A percentile compares a stretch with the other conserved stretches of the same genome.
Evolutionary conservation across 2,888 invertebrate genomes (phyloP).

Genomic region (Pyrrhia umbra): DNA sequence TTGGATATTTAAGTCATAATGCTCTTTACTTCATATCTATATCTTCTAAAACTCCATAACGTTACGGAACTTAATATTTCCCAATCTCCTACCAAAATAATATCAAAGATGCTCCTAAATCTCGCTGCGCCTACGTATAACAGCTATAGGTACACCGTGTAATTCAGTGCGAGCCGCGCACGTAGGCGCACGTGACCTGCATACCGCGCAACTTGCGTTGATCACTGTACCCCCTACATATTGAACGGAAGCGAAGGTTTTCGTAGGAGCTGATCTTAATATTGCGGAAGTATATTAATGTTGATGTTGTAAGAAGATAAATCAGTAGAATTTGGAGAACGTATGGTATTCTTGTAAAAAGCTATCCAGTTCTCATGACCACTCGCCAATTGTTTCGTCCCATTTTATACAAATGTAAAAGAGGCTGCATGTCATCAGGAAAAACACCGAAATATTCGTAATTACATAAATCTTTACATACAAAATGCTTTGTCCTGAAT

Average conservation of each 20-base stretch:
- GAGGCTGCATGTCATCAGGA: too few relatives aligned
- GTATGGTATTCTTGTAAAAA: not conserved
- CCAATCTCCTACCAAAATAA: slow-evolving; percentile 52
- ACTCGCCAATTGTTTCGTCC: too few relatives aligned
- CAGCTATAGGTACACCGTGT: slow-evolving; percentile 49
- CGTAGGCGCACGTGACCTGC: slow-evolving; percentile 66
- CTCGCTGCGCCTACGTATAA: slow-evolving; percentile 31
- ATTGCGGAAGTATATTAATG: slow-evolving; percentile 47
- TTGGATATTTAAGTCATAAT: not conserved
- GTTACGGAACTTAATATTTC: slow-evolving; percentile 15
- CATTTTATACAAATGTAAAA: too few relatives aligned
- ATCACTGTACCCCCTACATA: slow-evolving; percentile 55
- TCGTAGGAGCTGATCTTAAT: slow-evolving; percentile 52
- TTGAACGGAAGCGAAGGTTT: slow-evolving; percentile 54
- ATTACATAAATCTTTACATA: too few relatives aligned
- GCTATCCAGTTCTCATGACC: too few relatives aligned
- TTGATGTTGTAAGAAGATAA: not conserved
- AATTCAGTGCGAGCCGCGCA: slow-evolving; percentile 62
- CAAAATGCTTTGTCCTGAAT: too few relatives aligned
- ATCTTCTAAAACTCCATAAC: slow-evolving; percentile 32
- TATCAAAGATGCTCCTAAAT: slow-evolving; percentile 47
- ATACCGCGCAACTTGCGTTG: slow-evolving; percentile 59
- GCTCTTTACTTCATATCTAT: not conserved
- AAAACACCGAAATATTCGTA: too few relatives aligned
- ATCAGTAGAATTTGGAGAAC: not conserved